Conservation (phyloP, 2,888 invertebrate species). For the Thymelicus sylvestris region DNA sequence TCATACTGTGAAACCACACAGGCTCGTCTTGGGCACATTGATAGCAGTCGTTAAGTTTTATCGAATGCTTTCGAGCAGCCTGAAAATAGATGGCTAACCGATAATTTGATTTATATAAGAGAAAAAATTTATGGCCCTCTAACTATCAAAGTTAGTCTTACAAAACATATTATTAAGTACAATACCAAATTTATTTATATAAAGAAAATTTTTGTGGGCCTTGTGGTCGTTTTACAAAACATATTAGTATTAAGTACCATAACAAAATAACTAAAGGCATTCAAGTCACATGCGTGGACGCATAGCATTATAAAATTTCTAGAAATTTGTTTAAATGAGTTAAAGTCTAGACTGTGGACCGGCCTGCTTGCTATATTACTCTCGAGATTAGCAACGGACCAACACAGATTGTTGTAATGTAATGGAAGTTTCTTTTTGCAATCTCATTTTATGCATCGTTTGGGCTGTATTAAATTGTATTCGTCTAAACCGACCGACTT, state of each 20-base stretch:
- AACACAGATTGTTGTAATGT: not conserved
- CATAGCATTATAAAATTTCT: conserved; percentile 1
- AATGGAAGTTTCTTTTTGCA: not conserved
- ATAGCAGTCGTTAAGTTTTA: not conserved
- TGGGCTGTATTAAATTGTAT: no score
- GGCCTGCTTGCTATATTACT: not conserved
- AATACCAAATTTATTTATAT: no score
- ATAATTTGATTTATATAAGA: no score
- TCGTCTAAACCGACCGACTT: no score
- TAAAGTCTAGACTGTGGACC: not conserved
- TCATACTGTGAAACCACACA: not conserved
- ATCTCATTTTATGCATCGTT: no score
- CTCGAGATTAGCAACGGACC: not conserved
- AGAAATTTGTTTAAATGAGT: not conserved
- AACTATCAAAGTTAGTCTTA: no score
- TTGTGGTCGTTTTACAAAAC: no score
- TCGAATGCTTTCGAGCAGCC: no score
- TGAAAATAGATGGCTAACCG: no score
- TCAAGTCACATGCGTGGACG: not conserved
- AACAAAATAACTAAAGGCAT: not conserved
- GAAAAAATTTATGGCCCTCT: no score
- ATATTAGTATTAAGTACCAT: not conserved
- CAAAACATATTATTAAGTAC: no score
- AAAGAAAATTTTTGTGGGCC: no score
- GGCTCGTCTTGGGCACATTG: not conserved